A percentile compares a stretch with the other conserved stretches of the same genome.
These are phyloP conservation scores for Valencia hispanica DNA, from an alignment of 2,797 vertebrate genomes.

Conservation along the genomic window DNA sequence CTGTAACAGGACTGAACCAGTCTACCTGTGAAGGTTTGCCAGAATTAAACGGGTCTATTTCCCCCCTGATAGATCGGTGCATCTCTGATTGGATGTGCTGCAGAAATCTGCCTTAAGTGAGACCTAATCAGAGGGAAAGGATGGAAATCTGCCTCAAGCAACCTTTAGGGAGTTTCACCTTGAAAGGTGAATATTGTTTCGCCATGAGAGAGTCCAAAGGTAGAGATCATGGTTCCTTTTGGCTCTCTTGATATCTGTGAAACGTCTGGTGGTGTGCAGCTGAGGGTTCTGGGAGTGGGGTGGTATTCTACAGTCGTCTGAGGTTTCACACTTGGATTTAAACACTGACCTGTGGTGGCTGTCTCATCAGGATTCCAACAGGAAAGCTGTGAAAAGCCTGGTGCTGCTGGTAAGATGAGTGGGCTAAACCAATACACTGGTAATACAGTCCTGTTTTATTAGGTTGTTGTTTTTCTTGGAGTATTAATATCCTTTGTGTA, in stretches of 20 bases:
- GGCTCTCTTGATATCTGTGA: constrained; percentile 50
- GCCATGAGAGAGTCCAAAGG: constrained; percentile 68
- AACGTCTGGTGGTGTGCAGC: constrained; percentile 42
- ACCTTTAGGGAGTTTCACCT: constrained; percentile 5
- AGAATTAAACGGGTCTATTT: not conserved
- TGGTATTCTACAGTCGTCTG: constrained; percentile 37
- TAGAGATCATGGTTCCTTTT: constrained; percentile 54
- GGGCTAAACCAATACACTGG: constrained; percentile 15
- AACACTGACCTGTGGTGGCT: constrained; percentile 72
- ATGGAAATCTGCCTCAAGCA: not conserved
- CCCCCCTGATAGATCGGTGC: constrained; percentile 7
- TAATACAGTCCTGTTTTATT: not conserved
- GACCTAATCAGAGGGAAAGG: constrained; percentile 19
- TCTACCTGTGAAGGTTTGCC: not conserved
- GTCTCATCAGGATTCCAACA: constrained; percentile 78
- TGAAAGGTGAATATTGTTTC: constrained; percentile 29
- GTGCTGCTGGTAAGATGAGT: constrained; percentile 80
- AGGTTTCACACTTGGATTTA: constrained; percentile 40
- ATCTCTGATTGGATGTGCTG: not conserved
- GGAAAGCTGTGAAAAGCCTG: constrained; percentile 72
- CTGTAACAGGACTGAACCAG: not conserved
- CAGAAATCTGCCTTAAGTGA: not conserved
- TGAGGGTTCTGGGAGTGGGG: constrained; percentile 54
- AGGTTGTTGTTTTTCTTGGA: not conserved
- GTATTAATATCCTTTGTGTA: not conserved